Evolutionary conservation across 2,797 vertebrate genomes (phyloP).

Genomic region (Gambelia wislizenii): DNA sequence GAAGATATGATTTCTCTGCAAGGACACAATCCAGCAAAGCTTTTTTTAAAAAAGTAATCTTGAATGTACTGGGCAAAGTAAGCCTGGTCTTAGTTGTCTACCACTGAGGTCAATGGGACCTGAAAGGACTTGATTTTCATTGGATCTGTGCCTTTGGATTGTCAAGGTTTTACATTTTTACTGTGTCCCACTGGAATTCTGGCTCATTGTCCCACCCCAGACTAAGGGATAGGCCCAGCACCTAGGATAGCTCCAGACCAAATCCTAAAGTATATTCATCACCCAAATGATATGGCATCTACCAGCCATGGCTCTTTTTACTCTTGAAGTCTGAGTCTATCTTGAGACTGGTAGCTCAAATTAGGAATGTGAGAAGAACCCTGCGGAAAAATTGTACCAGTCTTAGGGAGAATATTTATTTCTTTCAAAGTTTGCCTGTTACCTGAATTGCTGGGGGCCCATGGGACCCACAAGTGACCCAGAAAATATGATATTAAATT

Average conservation of each 20-base stretch:
- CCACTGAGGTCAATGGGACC: neutral
- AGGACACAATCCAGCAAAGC: neutral
- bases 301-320: neutral
- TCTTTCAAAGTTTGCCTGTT: too few relatives aligned
- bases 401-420: neutral
- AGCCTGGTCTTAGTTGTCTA: neutral
- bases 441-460: too few relatives aligned
- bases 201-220: accelerated
- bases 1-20: neutral
- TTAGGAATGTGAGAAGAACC: neutral
- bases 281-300: too few relatives aligned
- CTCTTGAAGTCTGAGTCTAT: neutral
- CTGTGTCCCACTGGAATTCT: neutral
- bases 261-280: too few relatives aligned
- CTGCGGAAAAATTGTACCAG: neutral
- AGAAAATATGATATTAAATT: too few relatives aligned
- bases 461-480: too few relatives aligned
- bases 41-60: neutral
- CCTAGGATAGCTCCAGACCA: too few relatives aligned
- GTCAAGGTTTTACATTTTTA: neutral
- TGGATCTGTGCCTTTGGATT: neutral
- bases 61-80: too few relatives aligned
- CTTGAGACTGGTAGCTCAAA: too few relatives aligned
- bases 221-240: accelerated
- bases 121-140: too few relatives aligned